A percentile compares a stretch with the other conserved stretches of the same genome.
phyloP scores from a whole-genome alignment of 2,113 vertebrate genomes.

The Lichenostomus cassidix region DNA sequence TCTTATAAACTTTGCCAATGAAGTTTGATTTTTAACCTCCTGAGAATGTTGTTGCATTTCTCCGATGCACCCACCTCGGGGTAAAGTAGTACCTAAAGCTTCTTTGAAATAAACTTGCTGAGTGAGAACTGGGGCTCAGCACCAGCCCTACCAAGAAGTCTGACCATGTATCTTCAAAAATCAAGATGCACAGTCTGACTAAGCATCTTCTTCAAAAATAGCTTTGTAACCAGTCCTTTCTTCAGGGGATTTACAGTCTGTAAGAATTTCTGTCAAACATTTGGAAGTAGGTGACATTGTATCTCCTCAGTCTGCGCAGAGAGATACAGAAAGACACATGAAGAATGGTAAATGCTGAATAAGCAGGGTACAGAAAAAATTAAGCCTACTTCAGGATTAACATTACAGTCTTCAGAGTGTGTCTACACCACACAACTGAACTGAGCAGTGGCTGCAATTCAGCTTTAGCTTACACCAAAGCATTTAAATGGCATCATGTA shows the following conservation, averaged over 20 bases:
- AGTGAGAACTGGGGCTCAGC: not conserved
- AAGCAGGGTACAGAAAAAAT: not conserved
- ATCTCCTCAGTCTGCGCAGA: not conserved
- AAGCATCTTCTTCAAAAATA: not conserved
- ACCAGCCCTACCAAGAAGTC: not conserved
- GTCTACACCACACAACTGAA: not conserved
- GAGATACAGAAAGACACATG: not conserved
- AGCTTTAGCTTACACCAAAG: not conserved
- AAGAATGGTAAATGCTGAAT: not conserved
- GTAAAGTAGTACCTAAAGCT: not conserved
- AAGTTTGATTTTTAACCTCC: not conserved
- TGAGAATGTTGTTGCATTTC: not conserved
- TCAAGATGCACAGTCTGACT: not conserved
- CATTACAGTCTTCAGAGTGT: not conserved
- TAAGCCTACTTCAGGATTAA: not conserved
- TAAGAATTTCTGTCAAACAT: not conserved
- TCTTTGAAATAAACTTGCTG: not conserved
- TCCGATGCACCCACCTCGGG: accelerated
- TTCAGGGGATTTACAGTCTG: not conserved
- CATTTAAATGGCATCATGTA: not conserved
- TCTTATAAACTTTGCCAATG: not conserved
- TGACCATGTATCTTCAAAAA: not conserved
- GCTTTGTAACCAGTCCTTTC: not conserved
- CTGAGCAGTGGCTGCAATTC: not conserved
- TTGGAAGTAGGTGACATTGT: not conserved